phyloP scores from a whole-genome alignment of 2,888 invertebrate species.

The Troglohyphantes excavatus region DNA sequence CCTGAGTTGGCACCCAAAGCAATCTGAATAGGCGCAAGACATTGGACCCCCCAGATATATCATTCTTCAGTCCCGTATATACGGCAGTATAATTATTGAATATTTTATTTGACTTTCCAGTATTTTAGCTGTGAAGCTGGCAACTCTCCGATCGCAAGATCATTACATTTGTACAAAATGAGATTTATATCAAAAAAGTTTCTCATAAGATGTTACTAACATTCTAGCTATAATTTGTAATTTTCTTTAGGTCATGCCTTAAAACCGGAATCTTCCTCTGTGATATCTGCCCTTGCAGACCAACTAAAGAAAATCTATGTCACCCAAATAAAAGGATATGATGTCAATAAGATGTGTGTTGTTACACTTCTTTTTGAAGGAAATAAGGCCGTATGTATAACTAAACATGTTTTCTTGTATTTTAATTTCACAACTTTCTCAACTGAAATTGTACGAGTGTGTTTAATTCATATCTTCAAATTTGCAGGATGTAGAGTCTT shows the following conservation, averaged over 20 bases:
- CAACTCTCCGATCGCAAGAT: neutral
- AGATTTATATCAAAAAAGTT: too few relatives aligned
- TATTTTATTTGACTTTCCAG: too few relatives aligned
- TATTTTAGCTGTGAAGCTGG: too few relatives aligned
- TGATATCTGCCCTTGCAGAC: slow-evolving; percentile 88
- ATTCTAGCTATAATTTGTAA: too few relatives aligned
- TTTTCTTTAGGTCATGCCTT: slow-evolving; percentile 83
- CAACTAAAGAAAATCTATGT: slow-evolving; percentile 93
- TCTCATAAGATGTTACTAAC: too few relatives aligned
- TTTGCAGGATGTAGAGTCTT: slow-evolving; percentile 87
- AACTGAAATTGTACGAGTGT: neutral
- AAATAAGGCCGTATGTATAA: slow-evolving; percentile 82
- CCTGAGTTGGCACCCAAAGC: too few relatives aligned
- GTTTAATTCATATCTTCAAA: neutral
- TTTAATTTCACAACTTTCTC: neutral
- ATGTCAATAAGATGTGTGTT: slow-evolving; percentile 90
- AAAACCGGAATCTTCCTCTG: slow-evolving; percentile 84
- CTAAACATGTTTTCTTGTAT: slow-evolving; percentile 39
- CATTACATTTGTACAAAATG: too few relatives aligned
- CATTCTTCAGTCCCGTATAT: too few relatives aligned
- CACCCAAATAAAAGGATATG: slow-evolving; percentile 93
- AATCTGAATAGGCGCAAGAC: too few relatives aligned
- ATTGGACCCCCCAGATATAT: too few relatives aligned
- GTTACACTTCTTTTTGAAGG: slow-evolving; percentile 97
- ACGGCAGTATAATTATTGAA: too few relatives aligned